A percentile compares a stretch with the other conserved stretches of the same genome.
Conservation (phyloP, 2,888 invertebrate species). For the Sarcophaga carnaria region DNA sequence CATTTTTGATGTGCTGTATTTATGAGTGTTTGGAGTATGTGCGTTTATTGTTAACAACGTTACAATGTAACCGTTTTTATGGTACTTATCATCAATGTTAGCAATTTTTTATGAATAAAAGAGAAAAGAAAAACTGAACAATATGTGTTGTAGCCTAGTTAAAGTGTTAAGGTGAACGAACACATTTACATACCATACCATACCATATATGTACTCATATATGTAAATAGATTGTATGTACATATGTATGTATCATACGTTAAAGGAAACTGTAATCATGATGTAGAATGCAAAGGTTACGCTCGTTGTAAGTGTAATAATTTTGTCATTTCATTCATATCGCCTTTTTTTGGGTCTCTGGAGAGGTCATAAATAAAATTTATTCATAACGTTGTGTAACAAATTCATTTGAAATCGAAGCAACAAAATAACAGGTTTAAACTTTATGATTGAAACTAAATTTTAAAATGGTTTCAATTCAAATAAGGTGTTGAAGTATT, state of each 20-base stretch:
- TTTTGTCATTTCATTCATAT: slow-evolving; percentile 1
- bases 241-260: neutral
- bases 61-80: slow-evolving; percentile 46
- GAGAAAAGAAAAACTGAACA: neutral
- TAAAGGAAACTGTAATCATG: slow-evolving; percentile 3
- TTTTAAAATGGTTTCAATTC: too few relatives aligned
- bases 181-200: neutral
- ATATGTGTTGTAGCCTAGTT: slow-evolving; percentile 5
- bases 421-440: neutral
- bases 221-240: neutral
- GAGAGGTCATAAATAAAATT: slow-evolving; percentile 25
- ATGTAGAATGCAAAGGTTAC: slow-evolving; percentile 4
- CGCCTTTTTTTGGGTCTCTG: neutral
- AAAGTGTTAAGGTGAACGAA: slow-evolving; percentile 19
- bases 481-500: too few relatives aligned
- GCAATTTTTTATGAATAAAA: slow-evolving; percentile 13
- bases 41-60: neutral
- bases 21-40: neutral
- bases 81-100: slow-evolving; percentile 27
- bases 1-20: neutral
- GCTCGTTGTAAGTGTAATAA: slow-evolving; percentile 11
- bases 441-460: neutral
- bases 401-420: slow-evolving; percentile 18
- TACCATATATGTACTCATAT: neutral
- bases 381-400: slow-evolving; percentile 1